Percentiles rank a stretch among this genome's conserved stretches.
Conservation (phyloP, 2,113 vertebrate species). For the Chloroceryle aenea region DNA sequence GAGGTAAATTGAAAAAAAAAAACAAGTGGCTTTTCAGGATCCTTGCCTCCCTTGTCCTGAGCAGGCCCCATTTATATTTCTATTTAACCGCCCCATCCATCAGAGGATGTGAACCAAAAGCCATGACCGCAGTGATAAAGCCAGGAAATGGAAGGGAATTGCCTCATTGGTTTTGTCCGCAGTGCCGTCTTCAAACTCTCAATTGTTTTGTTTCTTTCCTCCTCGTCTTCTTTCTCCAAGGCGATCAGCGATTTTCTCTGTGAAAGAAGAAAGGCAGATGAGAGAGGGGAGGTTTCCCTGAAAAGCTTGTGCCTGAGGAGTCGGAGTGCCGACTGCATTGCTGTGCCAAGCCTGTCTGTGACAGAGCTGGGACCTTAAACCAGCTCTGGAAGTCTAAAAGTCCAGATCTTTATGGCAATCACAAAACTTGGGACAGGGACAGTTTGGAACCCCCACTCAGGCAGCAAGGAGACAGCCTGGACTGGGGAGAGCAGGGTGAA, state of each 20-base stretch:
- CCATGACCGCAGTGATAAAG: fast-evolving
- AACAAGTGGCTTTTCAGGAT: neutral
- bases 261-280: constrained; percentile 14
- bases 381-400: neutral
- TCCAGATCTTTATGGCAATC: neutral
- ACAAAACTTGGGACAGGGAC: neutral
- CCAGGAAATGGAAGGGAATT: constrained; percentile 11
- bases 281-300: neutral
- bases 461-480: neutral
- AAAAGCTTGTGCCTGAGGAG: fast-evolving
- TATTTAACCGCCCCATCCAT: neutral
- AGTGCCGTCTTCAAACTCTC: constrained; percentile 97
- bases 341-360: fast-evolving
- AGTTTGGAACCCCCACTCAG: fast-evolving
- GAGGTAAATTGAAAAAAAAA: neutral
- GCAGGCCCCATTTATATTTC: neutral
- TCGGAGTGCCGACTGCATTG: fast-evolving
- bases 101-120: neutral
- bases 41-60: neutral
- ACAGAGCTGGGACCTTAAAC: neutral
- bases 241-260: constrained; percentile 94
- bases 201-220: constrained; percentile 97
- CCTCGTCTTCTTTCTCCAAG: constrained; percentile 95
- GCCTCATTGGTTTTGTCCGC: constrained; percentile 98
- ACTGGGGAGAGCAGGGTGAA: neutral